Percentiles rank a stretch among this genome's conserved stretches.
These are phyloP conservation scores for Dorcus parallelipipedus DNA, from an alignment of 2,888 invertebrate genomes.

Conservation along the genomic window DNA sequence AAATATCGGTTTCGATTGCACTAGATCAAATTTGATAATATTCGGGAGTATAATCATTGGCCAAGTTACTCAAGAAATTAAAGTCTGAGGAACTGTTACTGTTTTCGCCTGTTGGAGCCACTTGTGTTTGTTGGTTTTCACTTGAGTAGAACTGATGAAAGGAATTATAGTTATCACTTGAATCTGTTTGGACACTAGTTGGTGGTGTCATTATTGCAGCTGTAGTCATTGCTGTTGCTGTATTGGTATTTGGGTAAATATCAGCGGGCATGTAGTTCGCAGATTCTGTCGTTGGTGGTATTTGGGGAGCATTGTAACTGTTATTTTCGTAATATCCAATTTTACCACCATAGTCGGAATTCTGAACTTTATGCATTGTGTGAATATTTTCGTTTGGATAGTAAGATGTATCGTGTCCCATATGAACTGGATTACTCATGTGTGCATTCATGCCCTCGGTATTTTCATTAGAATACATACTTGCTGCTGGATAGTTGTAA, in stretches of 20 bases:
- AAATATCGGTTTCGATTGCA: constrained; percentile 38
- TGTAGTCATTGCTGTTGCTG: constrained; percentile 50
- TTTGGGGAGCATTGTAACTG: constrained; percentile 48
- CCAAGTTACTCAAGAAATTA: constrained; percentile 87
- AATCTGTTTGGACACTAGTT: constrained; percentile 57
- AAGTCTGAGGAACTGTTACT: constrained; percentile 92
- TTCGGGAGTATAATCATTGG: constrained; percentile 90
- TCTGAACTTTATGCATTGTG: constrained; percentile 39
- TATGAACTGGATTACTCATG: constrained; percentile 33
- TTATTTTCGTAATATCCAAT: constrained; percentile 57
- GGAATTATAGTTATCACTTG: constrained; percentile 64
- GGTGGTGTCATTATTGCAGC: constrained; percentile 61
- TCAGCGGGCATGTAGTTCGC: constrained; percentile 51
- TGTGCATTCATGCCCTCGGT: constrained; percentile 35
- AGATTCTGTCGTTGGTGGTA: constrained; percentile 52
- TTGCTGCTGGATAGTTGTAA: constrained; percentile 39
- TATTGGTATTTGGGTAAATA: constrained; percentile 48
- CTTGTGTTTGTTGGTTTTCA: constrained; percentile 41
- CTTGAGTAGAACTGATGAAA: constrained; percentile 70
- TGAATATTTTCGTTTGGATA: constrained; percentile 42
- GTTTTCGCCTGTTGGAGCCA: constrained; percentile 63
- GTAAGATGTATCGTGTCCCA: constrained; percentile 39
- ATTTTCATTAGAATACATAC: constrained; percentile 42
- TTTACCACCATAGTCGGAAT: constrained; percentile 38
- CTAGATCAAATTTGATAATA: constrained; percentile 71